These are phyloP conservation scores for Glossophaga mutica DNA, from an alignment of 2,797 vertebrate genomes.

Conservation along the genomic window DNA sequence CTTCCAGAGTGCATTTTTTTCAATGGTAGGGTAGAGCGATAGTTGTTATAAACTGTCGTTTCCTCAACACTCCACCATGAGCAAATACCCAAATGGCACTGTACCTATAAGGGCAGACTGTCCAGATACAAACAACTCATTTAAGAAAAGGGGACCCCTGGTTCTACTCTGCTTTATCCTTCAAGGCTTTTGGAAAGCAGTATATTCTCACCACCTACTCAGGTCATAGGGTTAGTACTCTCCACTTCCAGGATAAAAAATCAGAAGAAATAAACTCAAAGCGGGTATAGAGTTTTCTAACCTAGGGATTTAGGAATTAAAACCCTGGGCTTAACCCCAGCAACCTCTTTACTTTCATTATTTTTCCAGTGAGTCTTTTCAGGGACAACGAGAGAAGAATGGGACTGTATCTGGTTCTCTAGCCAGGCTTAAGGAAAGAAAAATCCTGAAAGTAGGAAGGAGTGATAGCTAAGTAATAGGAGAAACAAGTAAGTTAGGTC, in stretches of 20 bases:
- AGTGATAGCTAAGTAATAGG: background rate
- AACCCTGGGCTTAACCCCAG: background rate
- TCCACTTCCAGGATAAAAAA: constrained; percentile 1
- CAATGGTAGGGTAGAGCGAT: background rate
- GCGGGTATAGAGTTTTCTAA: background rate
- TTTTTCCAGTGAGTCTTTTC: constrained; percentile 8
- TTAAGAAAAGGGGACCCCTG: background rate
- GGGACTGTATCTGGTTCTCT: background rate
- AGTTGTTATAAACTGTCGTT: background rate
- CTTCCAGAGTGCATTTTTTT: constrained; percentile 24
- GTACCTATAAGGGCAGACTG: background rate
- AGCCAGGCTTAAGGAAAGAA: background rate
- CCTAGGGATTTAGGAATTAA: constrained; percentile 6
- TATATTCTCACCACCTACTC: background rate
- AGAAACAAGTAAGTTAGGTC: background rate
- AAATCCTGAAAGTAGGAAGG: background rate
- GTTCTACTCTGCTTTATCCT: background rate
- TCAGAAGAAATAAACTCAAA: background rate
- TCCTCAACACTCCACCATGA: constrained; percentile 19
- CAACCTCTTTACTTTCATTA: background rate
- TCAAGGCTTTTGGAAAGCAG: background rate
- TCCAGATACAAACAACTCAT: background rate
- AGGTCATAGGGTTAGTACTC: background rate
- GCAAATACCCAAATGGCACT: background rate
- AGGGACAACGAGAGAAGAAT: background rate